phyloP scores from a whole-genome alignment of 2,113 vertebrate genomes.

The Antechinus stuartii region DNA sequence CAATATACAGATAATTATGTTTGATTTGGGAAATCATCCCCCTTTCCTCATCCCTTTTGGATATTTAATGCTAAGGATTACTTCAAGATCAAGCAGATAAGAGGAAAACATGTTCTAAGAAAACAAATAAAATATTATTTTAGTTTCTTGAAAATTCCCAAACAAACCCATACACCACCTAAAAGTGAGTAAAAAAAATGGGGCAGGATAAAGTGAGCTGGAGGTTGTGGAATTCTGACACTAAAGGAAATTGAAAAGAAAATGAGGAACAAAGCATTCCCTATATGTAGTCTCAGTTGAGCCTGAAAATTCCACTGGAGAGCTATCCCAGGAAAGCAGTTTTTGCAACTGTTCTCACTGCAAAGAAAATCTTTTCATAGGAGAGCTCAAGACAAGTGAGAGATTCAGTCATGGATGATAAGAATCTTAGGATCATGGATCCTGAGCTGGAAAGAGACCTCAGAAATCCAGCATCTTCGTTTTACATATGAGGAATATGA shows the following conservation, averaged over 20 bases:
- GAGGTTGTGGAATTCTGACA: neutral
- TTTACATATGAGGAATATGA: neutral
- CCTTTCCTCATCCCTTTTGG: neutral
- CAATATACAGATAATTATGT: neutral
- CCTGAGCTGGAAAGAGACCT: neutral
- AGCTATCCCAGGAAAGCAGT: neutral
- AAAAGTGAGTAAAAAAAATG: neutral
- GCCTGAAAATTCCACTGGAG: neutral
- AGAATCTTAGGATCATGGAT: neutral
- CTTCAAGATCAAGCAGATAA: neutral
- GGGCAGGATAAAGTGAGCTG: neutral
- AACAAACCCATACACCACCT: neutral
- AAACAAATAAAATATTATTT: neutral
- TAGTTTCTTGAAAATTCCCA: neutral
- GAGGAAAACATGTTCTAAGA: neutral
- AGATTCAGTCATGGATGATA: neutral
- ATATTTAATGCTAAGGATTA: neutral
- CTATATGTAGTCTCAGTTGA: neutral
- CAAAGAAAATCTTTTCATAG: neutral
- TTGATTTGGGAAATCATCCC: neutral
- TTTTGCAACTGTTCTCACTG: neutral
- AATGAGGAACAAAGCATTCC: neutral
- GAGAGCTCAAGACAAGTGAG: neutral
- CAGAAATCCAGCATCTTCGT: neutral
- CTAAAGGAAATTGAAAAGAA: neutral